These are phyloP conservation scores for Menura novaehollandiae DNA, from an alignment of 2,113 vertebrate species.

Conservation along the genomic window DNA sequence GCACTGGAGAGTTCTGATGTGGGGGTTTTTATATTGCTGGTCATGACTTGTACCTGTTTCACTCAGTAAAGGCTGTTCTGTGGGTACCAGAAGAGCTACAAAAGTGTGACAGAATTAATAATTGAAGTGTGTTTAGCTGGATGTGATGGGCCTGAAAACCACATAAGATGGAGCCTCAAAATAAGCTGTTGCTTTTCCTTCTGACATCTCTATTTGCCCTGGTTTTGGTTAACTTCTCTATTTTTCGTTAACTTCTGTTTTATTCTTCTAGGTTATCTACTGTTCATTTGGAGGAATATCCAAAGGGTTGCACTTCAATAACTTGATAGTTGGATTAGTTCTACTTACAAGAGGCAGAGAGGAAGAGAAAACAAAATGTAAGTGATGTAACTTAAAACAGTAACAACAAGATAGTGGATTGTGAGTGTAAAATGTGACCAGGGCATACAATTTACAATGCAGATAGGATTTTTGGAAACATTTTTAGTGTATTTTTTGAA, in stretches of 20 bases:
- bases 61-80: not conserved
- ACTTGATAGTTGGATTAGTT: constrained; percentile 94
- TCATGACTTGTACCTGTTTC: not conserved
- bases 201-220: not conserved
- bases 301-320: constrained; percentile 98
- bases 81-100: not conserved
- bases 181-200: not conserved
- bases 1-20: not conserved
- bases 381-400: constrained; percentile 32
- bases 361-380: constrained; percentile 98
- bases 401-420: not conserved
- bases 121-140: not conserved
- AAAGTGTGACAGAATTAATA: not conserved
- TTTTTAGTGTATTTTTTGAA: not conserved
- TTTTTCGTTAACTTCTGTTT: not conserved
- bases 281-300: constrained; percentile 93
- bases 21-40: not conserved
- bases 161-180: rapidly evolving
- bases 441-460: not conserved
- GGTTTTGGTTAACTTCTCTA: not conserved
- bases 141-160: not conserved
- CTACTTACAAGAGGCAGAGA: constrained; percentile 93
- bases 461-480: not conserved
- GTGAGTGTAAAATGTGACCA: not conserved
- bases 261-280: constrained; percentile 87